Evolutionary conservation across 2,888 invertebrate genomes (phyloP).

Genomic region (Hirtodrosophila cameraria): DNA sequence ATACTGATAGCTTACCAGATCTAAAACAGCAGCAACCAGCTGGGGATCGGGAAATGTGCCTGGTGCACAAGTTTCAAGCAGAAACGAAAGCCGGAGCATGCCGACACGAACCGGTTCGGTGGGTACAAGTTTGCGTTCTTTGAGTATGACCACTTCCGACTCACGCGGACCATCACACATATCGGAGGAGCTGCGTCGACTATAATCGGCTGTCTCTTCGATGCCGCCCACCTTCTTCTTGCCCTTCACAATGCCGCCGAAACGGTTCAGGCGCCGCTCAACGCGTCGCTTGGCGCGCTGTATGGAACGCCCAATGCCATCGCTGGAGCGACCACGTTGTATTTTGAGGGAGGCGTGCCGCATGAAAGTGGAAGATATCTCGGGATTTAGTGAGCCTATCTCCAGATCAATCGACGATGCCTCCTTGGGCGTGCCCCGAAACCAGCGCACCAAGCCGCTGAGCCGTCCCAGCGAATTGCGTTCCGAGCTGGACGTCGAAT

Average conservation of each 20-base stretch:
- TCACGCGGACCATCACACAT: slow-evolving; percentile 91
- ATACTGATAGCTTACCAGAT: slow-evolving; percentile 89
- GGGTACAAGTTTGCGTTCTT: slow-evolving; percentile 93
- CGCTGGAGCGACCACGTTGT: slow-evolving; percentile 83
- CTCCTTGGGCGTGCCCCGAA: slow-evolving; percentile 86
- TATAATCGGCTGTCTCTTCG: slow-evolving; percentile 93
- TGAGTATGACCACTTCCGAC: slow-evolving; percentile 94
- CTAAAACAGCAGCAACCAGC: slow-evolving; percentile 95
- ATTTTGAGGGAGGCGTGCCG: slow-evolving; percentile 85
- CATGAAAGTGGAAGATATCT: slow-evolving; percentile 86
- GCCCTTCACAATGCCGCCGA: slow-evolving; percentile 92
- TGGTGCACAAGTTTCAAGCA: slow-evolving; percentile 97
- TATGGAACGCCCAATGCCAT: slow-evolving; percentile 87
- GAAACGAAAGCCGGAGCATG: slow-evolving; percentile 94
- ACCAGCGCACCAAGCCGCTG: slow-evolving; percentile 90
- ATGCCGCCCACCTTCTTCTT: slow-evolving; percentile 95
- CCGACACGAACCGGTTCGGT: slow-evolving; percentile 92
- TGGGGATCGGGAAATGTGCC: slow-evolving; percentile 98
- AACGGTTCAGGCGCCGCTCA: slow-evolving; percentile 94
- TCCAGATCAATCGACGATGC: slow-evolving; percentile 85
- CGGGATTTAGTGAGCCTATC: slow-evolving; percentile 86
- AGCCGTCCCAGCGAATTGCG: slow-evolving; percentile 86
- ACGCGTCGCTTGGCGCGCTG: slow-evolving; percentile 94
- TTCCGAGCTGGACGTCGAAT: slow-evolving; percentile 85
- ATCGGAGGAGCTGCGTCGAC: slow-evolving; percentile 93